Conservation (phyloP, 2,113 vertebrate genomes). For the Ardeotis arabs region DNA sequence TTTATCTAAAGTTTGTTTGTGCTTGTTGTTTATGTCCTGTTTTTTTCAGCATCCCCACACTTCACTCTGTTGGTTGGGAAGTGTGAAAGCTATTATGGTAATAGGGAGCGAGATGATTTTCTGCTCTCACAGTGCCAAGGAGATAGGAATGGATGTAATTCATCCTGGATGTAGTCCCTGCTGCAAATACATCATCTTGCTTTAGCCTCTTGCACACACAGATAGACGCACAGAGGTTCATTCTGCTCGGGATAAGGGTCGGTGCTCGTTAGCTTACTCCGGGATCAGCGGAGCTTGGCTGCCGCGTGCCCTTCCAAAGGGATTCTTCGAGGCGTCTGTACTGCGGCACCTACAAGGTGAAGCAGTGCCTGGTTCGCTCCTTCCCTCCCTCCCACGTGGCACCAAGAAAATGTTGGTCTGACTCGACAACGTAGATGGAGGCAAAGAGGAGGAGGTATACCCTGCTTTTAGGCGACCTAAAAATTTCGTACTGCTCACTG, state of each 20-base stretch:
- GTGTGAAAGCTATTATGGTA: slow-evolving; percentile 58
- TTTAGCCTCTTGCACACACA: neutral
- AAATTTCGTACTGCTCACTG: neutral
- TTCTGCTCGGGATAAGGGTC: neutral
- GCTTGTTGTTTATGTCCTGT: neutral
- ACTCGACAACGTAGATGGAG: neutral
- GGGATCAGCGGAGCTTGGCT: neutral
- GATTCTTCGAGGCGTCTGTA: neutral
- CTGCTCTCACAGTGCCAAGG: neutral
- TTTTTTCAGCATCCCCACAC: neutral
- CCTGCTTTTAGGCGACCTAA: neutral
- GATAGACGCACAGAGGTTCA: fast-evolving
- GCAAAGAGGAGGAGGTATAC: neutral
- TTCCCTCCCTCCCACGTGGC: neutral
- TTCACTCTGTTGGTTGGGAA: slow-evolving; percentile 8
- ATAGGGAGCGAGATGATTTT: slow-evolving; percentile 21
- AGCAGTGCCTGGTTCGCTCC: neutral
- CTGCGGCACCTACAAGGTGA: neutral
- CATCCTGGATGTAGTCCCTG: slow-evolving; percentile 32
- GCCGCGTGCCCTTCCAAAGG: fast-evolving
- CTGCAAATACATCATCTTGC: neutral
- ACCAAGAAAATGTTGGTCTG: neutral
- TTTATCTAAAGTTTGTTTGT: neutral
- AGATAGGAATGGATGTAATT: slow-evolving; percentile 15
- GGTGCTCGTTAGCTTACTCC: neutral